These are phyloP conservation scores for Dendronephthya gigantea DNA, from an alignment of 64 coral and sea anemone genomes.

Conservation along the genomic window DNA sequence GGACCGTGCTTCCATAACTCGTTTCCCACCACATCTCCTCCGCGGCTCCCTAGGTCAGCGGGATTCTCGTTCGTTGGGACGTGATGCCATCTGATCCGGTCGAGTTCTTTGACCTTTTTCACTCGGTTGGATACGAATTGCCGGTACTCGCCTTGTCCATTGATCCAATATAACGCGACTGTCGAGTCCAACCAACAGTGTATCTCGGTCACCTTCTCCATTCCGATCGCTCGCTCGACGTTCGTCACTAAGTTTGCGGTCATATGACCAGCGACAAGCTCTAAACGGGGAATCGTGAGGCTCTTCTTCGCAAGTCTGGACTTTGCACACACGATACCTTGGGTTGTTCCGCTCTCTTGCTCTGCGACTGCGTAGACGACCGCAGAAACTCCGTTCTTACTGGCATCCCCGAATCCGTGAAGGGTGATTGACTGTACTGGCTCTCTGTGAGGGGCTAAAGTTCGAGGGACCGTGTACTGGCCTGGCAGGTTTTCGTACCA, in stretches of 20 bases:
- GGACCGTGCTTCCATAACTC: not conserved
- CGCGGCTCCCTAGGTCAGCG: not conserved
- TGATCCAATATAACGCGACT: not conserved
- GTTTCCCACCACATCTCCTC: not conserved
- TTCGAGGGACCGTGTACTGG: too few species aligned
- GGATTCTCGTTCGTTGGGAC: constrained; percentile 9
- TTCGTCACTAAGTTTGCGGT: not conserved
- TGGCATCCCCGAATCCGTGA: not conserved
- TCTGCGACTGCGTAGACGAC: not conserved
- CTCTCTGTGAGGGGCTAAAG: too few species aligned
- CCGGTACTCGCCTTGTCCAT: not conserved
- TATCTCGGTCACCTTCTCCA: too few species aligned
- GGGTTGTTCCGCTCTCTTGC: too few species aligned
- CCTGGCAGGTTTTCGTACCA: too few species aligned
- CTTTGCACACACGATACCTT: too few species aligned
- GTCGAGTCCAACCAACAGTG: not conserved
- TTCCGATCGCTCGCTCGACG: not conserved
- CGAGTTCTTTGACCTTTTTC: not conserved
- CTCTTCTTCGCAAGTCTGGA: too few species aligned
- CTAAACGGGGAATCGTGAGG: not conserved
- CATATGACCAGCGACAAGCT: constrained; percentile 13
- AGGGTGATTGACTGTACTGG: not conserved
- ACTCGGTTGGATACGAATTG: constrained; percentile 13
- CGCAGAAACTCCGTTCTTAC: not conserved
- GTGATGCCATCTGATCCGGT: not conserved